Conservation (phyloP, 2,888 invertebrate species). For the Hylaea fasciaria region DNA sequence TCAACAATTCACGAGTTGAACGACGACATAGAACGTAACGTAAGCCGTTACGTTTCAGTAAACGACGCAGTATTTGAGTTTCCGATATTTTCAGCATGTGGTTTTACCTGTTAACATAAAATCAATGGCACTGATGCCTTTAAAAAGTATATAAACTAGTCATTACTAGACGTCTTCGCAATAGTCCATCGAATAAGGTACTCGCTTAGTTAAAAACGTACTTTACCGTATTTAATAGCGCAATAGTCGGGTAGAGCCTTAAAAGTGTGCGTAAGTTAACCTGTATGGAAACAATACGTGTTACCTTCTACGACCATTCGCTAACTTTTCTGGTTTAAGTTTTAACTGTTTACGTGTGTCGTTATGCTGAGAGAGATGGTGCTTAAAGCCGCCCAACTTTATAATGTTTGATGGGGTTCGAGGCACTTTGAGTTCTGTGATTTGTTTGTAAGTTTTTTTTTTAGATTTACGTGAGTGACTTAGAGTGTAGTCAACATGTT, state of each 20-base stretch:
- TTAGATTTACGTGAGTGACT: too few species aligned
- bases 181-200: too few species aligned
- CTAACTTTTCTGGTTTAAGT: conserved; percentile 31
- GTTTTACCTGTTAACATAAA: too few species aligned
- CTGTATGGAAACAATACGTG: neutral
- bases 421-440: neutral
- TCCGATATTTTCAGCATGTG: neutral
- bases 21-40: conserved; percentile 27
- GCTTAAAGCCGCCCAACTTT: conserved; percentile 22
- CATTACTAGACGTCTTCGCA: too few species aligned
- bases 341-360: conserved; percentile 30
- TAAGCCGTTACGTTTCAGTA: neutral
- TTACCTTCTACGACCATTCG: neutral
- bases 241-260: too few species aligned
- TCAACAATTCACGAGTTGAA: conserved; percentile 51
- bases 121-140: too few species aligned
- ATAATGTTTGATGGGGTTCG: conserved; percentile 14
- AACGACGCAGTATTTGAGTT: conserved; percentile 1
- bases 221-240: too few species aligned
- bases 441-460: neutral
- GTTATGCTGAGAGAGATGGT: conserved; percentile 17
- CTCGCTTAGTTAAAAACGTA: too few species aligned
- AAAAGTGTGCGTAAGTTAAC: neutral
- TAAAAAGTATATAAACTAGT: too few species aligned
- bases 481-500: too few species aligned